Conservation (phyloP, 2,888 invertebrate genomes). For the Drosophila incognita region DNA sequence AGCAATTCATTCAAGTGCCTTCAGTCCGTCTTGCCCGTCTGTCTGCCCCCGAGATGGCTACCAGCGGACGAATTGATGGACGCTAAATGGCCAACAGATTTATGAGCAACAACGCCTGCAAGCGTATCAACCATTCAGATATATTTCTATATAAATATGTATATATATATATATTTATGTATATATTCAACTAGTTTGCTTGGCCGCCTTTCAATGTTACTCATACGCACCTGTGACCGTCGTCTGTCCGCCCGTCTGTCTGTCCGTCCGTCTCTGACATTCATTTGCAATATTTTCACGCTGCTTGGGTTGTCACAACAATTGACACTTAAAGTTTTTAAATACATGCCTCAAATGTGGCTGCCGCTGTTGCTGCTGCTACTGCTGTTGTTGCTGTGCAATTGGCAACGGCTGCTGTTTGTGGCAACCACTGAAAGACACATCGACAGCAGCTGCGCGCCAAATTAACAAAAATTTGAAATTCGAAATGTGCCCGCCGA, state of each 20-base stretch:
- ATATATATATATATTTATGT: background rate
- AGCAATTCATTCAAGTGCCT: conserved; percentile 71
- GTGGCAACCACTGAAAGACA: conserved; percentile 67
- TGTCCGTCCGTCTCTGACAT: conserved; percentile 47
- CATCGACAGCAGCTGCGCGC: conserved; percentile 78
- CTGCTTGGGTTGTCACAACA: conserved; percentile 76
- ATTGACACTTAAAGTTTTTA: conserved; percentile 79
- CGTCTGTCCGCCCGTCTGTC: conserved; percentile 30
- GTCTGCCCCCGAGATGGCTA: conserved; percentile 52
- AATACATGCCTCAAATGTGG: conserved; percentile 60
- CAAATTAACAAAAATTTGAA: conserved; percentile 67
- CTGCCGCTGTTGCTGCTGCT: conserved; percentile 1
- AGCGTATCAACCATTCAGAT: conserved; percentile 21
- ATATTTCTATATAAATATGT: conserved; percentile 2
- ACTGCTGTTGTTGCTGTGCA: conserved; percentile 23
- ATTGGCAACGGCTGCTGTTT: conserved; percentile 30
- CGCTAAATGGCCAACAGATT: conserved; percentile 77
- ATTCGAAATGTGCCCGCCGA: conserved; percentile 16
- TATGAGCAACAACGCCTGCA: conserved; percentile 65
- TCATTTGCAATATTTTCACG: conserved; percentile 78
- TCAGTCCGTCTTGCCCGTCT: background rate
- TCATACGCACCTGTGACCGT: conserved; percentile 77
- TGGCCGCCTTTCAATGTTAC: conserved; percentile 77
- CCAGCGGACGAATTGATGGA: conserved; percentile 71
- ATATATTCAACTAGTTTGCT: conserved; percentile 66